Evolutionary conservation across 1,140 invertebrate species (phyloP).

Genomic region (Trinorchestia longiramus): DNA sequence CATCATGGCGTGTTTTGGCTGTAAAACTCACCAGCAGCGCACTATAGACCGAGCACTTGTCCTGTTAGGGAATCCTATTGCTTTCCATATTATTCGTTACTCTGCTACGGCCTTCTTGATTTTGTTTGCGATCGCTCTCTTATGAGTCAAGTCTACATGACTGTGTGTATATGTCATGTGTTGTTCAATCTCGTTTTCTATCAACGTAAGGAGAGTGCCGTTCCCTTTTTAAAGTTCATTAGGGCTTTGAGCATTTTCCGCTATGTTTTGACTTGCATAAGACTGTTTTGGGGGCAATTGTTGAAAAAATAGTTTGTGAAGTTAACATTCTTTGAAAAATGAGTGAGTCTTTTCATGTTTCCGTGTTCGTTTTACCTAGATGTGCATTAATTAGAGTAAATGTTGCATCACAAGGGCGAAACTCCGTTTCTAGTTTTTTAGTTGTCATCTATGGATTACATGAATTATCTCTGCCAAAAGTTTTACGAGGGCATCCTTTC

Average conservation of each 20-base stretch:
- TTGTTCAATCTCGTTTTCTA: background rate
- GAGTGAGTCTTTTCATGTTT: background rate
- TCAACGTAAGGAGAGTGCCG: background rate
- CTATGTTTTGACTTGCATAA: background rate
- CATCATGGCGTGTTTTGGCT: background rate
- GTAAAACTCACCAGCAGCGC: background rate
- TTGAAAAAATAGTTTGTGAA: background rate
- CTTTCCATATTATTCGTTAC: background rate
- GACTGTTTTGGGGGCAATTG: background rate
- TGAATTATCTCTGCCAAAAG: background rate
- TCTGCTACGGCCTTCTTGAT: background rate
- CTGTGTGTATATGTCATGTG: background rate
- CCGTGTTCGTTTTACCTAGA: background rate
- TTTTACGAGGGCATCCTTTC: background rate
- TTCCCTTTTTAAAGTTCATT: background rate
- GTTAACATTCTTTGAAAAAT: background rate
- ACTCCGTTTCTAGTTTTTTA: background rate
- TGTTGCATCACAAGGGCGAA: background rate
- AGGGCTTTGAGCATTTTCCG: background rate
- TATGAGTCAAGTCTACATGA: background rate
- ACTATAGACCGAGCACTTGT: background rate
- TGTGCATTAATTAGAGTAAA: background rate
- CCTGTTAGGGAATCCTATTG: background rate
- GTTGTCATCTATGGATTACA: background rate
- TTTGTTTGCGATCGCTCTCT: background rate